Conservation (phyloP, 2,888 invertebrate species). For the Glyphotaelius pellucidus region DNA sequence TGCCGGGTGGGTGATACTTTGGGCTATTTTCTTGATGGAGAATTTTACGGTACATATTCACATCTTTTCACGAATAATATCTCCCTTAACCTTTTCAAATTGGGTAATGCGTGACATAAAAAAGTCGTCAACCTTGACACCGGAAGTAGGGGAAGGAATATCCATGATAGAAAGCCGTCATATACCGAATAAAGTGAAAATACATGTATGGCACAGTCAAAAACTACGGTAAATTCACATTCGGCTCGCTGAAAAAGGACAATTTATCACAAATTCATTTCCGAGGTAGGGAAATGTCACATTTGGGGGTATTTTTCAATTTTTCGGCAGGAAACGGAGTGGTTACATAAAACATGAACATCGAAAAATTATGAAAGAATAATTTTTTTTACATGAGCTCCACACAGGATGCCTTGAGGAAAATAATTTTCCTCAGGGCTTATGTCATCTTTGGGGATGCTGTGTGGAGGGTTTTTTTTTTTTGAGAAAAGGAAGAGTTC, state of each 20-base stretch:
- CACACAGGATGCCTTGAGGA: no score
- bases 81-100: not conserved
- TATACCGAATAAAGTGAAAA: not conserved
- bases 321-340: not conserved
- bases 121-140: not conserved
- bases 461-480: no score
- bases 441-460: no score
- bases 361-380: not conserved
- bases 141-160: not conserved
- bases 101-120: not conserved
- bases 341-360: not conserved
- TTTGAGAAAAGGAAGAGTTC: no score
- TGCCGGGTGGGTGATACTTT: no score
- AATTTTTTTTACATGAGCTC: no score
- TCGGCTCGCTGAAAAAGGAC: not conserved
- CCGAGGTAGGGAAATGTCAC: not conserved
- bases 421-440: no score
- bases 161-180: not conserved
- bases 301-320: not conserved
- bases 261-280: not conserved
- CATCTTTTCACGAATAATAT: not conserved
- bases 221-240: not conserved
- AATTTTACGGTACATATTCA: no score
- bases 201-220: not conserved
- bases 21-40: no score